These are phyloP conservation scores for Galerucella calmariensis DNA, from an alignment of 2,888 invertebrate species.

Conservation along the genomic window DNA sequence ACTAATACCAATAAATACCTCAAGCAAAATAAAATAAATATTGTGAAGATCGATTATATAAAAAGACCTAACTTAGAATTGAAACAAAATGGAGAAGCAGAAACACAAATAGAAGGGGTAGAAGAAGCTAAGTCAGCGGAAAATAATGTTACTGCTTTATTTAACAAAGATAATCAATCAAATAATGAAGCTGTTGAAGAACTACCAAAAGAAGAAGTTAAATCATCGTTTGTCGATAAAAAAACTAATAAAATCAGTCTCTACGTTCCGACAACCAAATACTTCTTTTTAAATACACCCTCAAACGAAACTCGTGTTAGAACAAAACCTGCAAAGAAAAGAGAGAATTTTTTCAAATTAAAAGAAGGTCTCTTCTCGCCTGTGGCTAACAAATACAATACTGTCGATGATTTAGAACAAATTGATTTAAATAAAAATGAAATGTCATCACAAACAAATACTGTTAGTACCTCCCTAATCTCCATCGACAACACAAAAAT, in stretches of 20 bases:
- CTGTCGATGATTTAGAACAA: background rate
- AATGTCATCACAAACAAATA: background rate
- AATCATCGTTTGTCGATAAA: background rate
- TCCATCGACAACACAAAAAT: background rate
- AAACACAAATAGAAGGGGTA: background rate
- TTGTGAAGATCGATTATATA: conserved; percentile 42
- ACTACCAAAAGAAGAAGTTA: background rate
- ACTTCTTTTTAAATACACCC: conserved; percentile 12
- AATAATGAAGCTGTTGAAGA: background rate
- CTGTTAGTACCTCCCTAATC: background rate
- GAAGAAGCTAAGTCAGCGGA: background rate
- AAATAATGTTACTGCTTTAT: background rate
- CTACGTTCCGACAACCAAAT: conserved; percentile 10
- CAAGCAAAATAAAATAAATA: conserved; percentile 38
- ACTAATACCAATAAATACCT: conserved; percentile 41
- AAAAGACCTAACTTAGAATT: conserved; percentile 1
- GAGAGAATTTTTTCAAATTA: conserved; percentile 9
- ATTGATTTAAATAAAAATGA: background rate
- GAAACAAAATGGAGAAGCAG: background rate
- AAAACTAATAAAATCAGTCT: background rate
- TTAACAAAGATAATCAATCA: background rate
- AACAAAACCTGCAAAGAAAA: background rate
- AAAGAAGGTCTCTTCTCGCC: conserved; percentile 3
- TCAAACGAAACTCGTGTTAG: background rate
- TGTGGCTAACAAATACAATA: background rate